Base-by-base conservation (phyloP, 1,140 invertebrate species). In the Drusus annulatus region DNA sequence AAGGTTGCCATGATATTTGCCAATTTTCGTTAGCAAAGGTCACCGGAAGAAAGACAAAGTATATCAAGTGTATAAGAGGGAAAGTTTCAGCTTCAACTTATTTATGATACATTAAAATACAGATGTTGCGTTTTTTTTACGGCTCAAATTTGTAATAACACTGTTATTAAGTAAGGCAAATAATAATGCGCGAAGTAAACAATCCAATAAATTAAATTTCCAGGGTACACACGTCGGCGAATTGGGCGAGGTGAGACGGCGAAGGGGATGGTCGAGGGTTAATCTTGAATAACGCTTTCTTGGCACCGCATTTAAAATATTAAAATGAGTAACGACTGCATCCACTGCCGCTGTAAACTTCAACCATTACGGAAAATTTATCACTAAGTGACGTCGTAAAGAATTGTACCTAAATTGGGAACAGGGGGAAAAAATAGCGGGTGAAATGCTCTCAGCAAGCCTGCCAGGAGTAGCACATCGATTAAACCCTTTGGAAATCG, bases 241-340 rank as follows among this genome's bases (percentile, higher is more conserved):
- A 56, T 25, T 16, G 50, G n/a, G 69, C n/a, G 28, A 54, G 69
- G 69, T 69, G 19, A 69, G 36, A 31, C 17, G 17, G 16, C 23
- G 17, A 25, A 50, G 51, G 17, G 65, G 45, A 28, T 31, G 73
- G 73, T 19, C 15, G 25, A 58, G 60, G 52, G 54, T 62, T 76
- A 60, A 76, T 60, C 56, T 76, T 45, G 74, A 62, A 75, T 19
- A 75, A 76, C 74, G 56, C 74, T 17, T 56, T 74, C 69, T 74
- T 74, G 69, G 69, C 69, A 74, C 21, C 45, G 63, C 25, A 50
- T 79, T 79, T 69, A 79, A 79, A 79, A 79, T 79, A 79, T 79
- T 79, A 79, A 79, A 79, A 79, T 56, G 68, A 73, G 71, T 69
- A 56, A 79, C 60, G 69, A 28, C 65, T 79, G 63, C 62, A 77